Evolutionary conservation across 1,140 invertebrate species (phyloP).

Genomic region (Drosophila tsacasi): DNA sequence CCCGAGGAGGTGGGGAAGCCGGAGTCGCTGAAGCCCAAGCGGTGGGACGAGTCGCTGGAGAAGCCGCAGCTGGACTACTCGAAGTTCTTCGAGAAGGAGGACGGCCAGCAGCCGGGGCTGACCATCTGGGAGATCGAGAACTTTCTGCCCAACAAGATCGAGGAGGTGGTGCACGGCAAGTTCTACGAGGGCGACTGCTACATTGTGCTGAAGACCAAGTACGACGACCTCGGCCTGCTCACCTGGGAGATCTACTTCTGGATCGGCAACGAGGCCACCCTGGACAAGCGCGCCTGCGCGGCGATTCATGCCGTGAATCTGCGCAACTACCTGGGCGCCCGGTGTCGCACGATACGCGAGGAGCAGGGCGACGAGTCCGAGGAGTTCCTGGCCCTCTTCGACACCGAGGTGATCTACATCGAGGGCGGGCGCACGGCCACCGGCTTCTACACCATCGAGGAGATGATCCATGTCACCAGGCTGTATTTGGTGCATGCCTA

Average conservation of each 20-base stretch:
- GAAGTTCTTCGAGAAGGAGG: constrained; percentile 99
- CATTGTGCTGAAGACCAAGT: constrained; percentile 96
- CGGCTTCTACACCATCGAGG: constrained; percentile 99
- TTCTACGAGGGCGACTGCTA: constrained; percentile 99
- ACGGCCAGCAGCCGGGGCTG: constrained; percentile 95
- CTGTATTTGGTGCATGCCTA: constrained; percentile 96
- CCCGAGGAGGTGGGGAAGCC: constrained; percentile 29
- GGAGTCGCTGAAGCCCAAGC: constrained; percentile 89
- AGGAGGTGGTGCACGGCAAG: constrained; percentile 96
- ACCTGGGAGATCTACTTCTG: constrained; percentile 99
- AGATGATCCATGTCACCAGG: constrained; percentile 93
- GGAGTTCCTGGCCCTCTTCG: constrained; percentile 97
- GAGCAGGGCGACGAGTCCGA: constrained; percentile 98
- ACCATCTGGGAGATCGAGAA: constrained; percentile 99
- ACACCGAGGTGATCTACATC: constrained; percentile 97
- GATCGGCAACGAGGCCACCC: constrained; percentile 98
- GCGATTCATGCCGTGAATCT: constrained; percentile 99
- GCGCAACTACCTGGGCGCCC: constrained; percentile 97
- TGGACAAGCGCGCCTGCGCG: constrained; percentile 99
- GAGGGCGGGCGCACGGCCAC: constrained; percentile 98
- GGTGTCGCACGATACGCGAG: constrained; percentile 98
- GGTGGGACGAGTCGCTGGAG: constrained; percentile 97
- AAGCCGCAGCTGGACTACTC: constrained; percentile 99
- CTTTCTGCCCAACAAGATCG: constrained; percentile 97
- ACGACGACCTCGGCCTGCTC: constrained; percentile 94